These are phyloP conservation scores for Cynopterus brachyotis DNA, from an alignment of 2,113 vertebrate genomes.

Conservation along the genomic window DNA sequence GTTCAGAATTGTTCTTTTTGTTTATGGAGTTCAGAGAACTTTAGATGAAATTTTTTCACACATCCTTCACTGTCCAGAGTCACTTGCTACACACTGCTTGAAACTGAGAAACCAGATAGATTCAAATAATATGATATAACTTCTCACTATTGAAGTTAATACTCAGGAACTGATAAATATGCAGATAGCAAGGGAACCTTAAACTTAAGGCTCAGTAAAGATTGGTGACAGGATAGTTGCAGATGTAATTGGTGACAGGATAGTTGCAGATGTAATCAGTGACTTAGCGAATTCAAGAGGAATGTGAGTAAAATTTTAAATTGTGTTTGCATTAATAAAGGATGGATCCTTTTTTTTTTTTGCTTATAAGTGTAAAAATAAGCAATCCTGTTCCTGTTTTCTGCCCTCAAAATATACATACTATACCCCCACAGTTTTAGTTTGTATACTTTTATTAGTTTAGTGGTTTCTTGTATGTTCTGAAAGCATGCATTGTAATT, in stretches of 20 bases:
- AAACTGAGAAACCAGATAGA: conserved; percentile 3
- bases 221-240: background rate
- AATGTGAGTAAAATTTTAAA: background rate
- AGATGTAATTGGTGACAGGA: background rate
- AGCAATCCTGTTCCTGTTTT: background rate
- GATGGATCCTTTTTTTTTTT: background rate
- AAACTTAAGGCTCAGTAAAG: background rate
- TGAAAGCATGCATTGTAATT: background rate
- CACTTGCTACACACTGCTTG: background rate
- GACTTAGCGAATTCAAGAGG: background rate
- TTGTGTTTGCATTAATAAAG: conserved; percentile 22
- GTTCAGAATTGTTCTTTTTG: background rate
- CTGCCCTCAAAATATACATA: background rate
- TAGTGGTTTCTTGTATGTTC: background rate
- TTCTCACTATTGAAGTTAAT: background rate
- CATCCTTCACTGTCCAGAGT: background rate
- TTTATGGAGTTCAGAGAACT: background rate
- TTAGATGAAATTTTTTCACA: background rate
- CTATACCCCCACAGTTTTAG: background rate
- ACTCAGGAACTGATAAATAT: background rate
- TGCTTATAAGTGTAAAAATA: background rate
- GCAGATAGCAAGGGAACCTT: background rate
- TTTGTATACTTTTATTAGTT: background rate
- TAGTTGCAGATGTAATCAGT: background rate
- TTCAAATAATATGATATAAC: background rate